Conservation (phyloP, 2,888 invertebrate genomes). For the Agonopterix heracliana region DNA sequence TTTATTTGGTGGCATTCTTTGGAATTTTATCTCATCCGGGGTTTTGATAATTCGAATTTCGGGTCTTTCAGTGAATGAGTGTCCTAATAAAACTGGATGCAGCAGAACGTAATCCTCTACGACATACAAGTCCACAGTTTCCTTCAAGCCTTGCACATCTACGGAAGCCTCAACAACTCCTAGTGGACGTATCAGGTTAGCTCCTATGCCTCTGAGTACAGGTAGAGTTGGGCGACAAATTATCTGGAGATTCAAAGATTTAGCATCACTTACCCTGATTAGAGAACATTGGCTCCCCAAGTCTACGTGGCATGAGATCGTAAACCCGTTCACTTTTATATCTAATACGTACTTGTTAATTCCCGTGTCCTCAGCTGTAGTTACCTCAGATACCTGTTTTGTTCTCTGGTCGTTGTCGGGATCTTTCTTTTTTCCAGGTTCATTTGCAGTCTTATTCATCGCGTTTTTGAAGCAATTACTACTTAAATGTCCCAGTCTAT, state of each 20-base stretch:
- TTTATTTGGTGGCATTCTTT: not conserved
- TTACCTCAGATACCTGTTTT: not conserved
- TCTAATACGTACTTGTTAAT: not conserved
- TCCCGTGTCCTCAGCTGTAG: not conserved
- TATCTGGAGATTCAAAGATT: slow-evolving; percentile 4
- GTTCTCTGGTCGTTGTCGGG: not conserved
- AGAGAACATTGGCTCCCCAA: slow-evolving; percentile 24
- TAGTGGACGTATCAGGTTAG: not conserved
- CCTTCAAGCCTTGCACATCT: not conserved
- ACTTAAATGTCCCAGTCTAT: slow-evolving; percentile 5
- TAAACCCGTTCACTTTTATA: not conserved
- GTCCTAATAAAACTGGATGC: not conserved
- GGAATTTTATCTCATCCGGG: not conserved
- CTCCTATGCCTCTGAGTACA: not conserved
- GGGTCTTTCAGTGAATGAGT: not conserved
- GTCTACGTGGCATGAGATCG: slow-evolving; percentile 16
- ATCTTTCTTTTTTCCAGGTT: not conserved
- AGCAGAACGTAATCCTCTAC: not conserved
- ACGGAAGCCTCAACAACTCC: not conserved
- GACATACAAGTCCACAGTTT: not conserved
- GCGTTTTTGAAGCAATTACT: not conserved
- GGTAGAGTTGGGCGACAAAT: not conserved
- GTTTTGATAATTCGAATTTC: not conserved
- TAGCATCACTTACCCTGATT: slow-evolving; percentile 12
- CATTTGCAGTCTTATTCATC: not conserved